Percentiles rank a stretch among this genome's conserved stretches.
Evolutionary conservation across 92 coral and sea anemone species (phyloP).

Genomic region (Palythoa caribaeorum): DNA sequence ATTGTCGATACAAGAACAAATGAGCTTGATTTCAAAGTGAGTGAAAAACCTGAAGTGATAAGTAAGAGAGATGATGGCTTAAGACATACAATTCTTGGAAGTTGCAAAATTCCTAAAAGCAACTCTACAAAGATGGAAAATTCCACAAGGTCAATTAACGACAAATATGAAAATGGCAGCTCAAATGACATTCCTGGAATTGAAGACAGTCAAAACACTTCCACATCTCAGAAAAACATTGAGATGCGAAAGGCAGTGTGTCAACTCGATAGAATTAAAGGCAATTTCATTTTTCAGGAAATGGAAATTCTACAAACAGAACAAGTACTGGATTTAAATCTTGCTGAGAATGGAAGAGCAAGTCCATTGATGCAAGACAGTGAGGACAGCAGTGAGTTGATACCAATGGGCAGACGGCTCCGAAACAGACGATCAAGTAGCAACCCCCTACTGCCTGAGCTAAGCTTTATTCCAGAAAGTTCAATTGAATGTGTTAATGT

Average conservation of each 20-base stretch:
- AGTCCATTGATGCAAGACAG: constrained; percentile 14
- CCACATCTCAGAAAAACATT: background rate
- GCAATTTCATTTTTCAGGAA: background rate
- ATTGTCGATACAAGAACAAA: constrained; percentile 26
- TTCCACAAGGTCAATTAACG: background rate
- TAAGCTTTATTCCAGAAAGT: constrained; percentile 86
- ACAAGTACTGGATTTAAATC: background rate
- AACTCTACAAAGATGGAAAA: background rate
- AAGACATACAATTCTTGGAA: background rate
- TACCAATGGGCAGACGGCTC: constrained; percentile 2
- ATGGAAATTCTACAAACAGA: constrained; percentile 11
- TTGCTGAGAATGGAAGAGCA: background rate
- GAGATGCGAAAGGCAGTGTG: background rate
- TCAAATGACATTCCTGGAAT: background rate
- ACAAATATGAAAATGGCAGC: background rate
- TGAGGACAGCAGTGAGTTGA: background rate
- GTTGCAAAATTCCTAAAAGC: background rate
- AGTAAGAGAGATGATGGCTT: background rate
- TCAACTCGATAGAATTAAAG: background rate
- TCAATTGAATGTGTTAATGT: constrained; percentile 85
- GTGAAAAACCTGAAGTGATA: background rate
- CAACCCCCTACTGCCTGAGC: constrained; percentile 59
- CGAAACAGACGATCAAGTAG: constrained; percentile 29
- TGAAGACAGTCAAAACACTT: background rate
- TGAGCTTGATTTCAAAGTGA: background rate